Evolutionary conservation across 1,140 invertebrate species (phyloP).

Genomic region (Scaptodrosophila lebanonensis): DNA sequence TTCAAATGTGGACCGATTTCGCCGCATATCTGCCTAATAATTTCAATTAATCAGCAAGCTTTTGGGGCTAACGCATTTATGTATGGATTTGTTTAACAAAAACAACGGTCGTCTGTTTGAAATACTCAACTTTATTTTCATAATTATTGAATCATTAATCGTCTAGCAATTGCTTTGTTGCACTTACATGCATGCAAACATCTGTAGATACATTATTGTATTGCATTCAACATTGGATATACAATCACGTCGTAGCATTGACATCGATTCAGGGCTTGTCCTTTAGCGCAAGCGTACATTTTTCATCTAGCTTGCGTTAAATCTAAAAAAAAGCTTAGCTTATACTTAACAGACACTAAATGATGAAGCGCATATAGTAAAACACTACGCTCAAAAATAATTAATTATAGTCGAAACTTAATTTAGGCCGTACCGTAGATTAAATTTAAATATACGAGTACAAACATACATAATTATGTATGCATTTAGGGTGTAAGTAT

Average conservation of each 20-base stretch:
- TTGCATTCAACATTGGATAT: no score
- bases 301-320: constrained; percentile 17
- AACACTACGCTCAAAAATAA: constrained; percentile 22
- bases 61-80: neutral
- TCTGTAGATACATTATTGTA: constrained; percentile 17
- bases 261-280: constrained; percentile 8
- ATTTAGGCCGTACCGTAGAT: constrained; percentile 17
- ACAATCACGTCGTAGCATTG: no score
- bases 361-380: constrained; percentile 11
- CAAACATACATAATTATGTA: constrained; percentile 11
- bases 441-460: no score
- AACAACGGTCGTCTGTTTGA: neutral
- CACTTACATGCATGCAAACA: constrained; percentile 4
- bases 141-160: constrained; percentile 29
- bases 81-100: neutral
- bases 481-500: constrained; percentile 14
- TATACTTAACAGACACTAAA: constrained; percentile 39
- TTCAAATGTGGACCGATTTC: no score
- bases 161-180: neutral
- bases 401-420: constrained; percentile 22
- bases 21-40: no score
- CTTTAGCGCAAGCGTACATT: constrained; percentile 1
- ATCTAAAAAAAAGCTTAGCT: constrained; percentile 58
- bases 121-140: constrained; percentile 24
- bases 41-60: no score